Evolutionary conservation across 2,888 invertebrate genomes (phyloP).

Genomic region (Cetonia aurata): DNA sequence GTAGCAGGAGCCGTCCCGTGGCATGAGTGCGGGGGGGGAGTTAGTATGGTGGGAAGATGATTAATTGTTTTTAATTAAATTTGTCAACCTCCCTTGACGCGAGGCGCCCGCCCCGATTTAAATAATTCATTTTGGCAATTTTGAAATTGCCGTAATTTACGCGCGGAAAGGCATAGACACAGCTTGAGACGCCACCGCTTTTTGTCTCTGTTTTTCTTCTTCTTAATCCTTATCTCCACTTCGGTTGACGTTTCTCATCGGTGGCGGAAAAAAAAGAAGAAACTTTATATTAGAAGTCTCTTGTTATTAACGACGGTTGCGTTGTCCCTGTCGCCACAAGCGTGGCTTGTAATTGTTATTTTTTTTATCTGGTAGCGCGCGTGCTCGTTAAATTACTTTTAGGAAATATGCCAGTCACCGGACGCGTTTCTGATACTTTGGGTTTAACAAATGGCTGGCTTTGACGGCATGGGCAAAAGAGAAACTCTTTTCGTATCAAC

Average conservation of each 20-base stretch:
- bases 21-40: neutral
- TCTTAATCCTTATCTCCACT: too few species aligned
- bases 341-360: constrained; percentile 35
- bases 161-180: neutral
- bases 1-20: neutral
- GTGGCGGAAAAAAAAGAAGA: constrained; percentile 27
- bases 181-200: constrained; percentile 8
- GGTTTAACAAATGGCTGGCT: constrained; percentile 21
- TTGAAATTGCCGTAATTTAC: constrained; percentile 21
- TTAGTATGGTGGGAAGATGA: constrained; percentile 35
- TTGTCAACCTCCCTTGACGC: constrained; percentile 43
- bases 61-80: constrained; percentile 48
- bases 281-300: constrained; percentile 34
- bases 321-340: constrained; percentile 13
- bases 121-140: constrained; percentile 31
- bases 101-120: constrained; percentile 6
- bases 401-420: constrained; percentile 38
- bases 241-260: neutral
- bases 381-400: constrained; percentile 22
- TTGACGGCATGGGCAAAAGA: neutral
- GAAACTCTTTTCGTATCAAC: too few species aligned
- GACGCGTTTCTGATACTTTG: constrained; percentile 12
- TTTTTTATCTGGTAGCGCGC: constrained; percentile 5
- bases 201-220: constrained; percentile 5
- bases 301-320: constrained; percentile 27